These are phyloP conservation scores for Cacatua alba DNA, from an alignment of 2,113 vertebrate genomes.

Conservation along the genomic window DNA sequence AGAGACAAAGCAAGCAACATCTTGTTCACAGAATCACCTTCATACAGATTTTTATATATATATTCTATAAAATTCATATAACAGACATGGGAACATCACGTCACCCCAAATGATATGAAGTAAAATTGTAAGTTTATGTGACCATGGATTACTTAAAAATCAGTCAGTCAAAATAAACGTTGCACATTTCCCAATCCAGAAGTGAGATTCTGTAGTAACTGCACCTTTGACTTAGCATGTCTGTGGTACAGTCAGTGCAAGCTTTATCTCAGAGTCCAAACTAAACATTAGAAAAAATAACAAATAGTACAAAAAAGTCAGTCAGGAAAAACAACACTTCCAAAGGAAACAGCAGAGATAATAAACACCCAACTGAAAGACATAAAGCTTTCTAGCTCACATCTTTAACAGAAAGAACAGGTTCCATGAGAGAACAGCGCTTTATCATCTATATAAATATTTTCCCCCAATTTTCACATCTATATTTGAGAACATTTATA, in stretches of 20 bases:
- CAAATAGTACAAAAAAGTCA: neutral
- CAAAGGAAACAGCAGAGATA: neutral
- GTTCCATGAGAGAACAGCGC: neutral
- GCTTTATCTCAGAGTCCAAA: neutral
- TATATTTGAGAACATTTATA: neutral
- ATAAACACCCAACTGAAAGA: neutral
- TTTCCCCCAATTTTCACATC: neutral
- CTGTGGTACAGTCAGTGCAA: fast-evolving
- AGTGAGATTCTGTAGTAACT: neutral
- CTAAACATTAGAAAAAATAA: neutral
- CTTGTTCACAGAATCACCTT: neutral
- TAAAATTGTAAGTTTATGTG: neutral
- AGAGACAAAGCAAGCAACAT: neutral
- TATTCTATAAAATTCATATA: neutral
- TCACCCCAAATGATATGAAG: fast-evolving
- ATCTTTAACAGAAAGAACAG: neutral
- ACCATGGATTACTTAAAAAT: neutral
- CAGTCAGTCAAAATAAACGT: neutral
- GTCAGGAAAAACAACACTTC: neutral
- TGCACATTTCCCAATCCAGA: neutral
- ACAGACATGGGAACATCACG: neutral
- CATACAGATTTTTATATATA: neutral
- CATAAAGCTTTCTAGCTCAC: neutral
- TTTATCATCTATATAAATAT: neutral
- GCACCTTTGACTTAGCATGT: neutral